Evolutionary conservation across 2,797 vertebrate species (phyloP).

Genomic region (Rallus crepitans): DNA sequence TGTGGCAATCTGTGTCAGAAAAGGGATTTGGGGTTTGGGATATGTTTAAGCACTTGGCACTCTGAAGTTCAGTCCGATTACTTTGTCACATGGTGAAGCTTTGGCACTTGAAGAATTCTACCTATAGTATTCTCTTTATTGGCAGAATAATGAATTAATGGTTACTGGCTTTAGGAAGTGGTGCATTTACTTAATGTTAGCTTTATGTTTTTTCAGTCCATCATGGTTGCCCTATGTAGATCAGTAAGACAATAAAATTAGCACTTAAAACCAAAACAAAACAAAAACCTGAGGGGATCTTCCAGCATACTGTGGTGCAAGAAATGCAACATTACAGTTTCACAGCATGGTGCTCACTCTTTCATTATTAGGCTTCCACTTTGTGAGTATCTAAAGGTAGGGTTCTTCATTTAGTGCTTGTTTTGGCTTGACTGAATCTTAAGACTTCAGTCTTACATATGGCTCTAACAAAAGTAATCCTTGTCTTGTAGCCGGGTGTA

Average conservation of each 20-base stretch:
- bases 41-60: not conserved
- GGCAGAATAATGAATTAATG: not conserved
- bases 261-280: no score
- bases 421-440: not conserved
- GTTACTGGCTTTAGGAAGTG: not conserved
- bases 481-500: not conserved
- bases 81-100: not conserved
- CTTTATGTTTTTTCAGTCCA: not conserved
- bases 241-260: not conserved
- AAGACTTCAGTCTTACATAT: not conserved
- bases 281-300: not conserved
- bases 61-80: not conserved
- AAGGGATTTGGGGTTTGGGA: not conserved
- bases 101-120: not conserved
- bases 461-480: not conserved
- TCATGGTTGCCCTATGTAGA: not conserved
- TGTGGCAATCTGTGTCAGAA: not conserved
- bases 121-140: not conserved
- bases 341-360: not conserved
- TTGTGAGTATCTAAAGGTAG: not conserved
- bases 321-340: not conserved
- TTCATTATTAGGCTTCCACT: not conserved
- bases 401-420: not conserved
- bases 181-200: not conserved
- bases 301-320: not conserved